Conservation (phyloP, 2,797 vertebrate species). For the Pangasius krempfi region DNA sequence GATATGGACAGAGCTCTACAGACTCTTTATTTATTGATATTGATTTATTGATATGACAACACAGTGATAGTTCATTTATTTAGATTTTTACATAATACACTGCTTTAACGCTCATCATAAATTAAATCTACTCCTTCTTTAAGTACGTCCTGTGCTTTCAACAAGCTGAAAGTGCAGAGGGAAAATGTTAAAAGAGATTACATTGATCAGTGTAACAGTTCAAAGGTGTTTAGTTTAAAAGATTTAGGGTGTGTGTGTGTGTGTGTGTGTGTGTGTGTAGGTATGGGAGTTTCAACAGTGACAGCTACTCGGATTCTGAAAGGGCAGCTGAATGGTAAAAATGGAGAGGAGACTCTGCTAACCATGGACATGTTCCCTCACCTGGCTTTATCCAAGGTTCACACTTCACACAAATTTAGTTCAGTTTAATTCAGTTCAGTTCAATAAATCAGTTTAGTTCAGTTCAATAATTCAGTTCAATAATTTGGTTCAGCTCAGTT, state of each 20-base stretch:
- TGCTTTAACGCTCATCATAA: not conserved
- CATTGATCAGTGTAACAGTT: not conserved
- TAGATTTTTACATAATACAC: not conserved
- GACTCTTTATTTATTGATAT: too few species aligned
- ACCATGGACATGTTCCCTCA: constrained; percentile 81
- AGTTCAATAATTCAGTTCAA: not conserved
- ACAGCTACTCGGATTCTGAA: constrained; percentile 81
- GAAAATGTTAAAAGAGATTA: not conserved
- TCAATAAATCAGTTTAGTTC: not conserved
- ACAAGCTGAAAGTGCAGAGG: too few species aligned
- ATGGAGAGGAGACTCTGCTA: constrained; percentile 76
- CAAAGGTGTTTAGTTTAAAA: not conserved
- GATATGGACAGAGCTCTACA: not conserved
- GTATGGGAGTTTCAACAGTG: constrained; percentile 80
- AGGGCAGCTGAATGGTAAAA: constrained; percentile 70
- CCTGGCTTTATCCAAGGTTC: constrained; percentile 81
- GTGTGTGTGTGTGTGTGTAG: constrained; percentile 58
- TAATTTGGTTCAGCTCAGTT: not conserved
- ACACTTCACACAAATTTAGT: not conserved
- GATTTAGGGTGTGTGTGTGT: not conserved
- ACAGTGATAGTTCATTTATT: not conserved
- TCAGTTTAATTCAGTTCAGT: not conserved
- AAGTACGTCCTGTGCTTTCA: not conserved
- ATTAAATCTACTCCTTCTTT: not conserved
- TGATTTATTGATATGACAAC: not conserved